Percentiles rank a stretch among this genome's conserved stretches.
These are phyloP conservation scores for Allacma fusca DNA, from an alignment of 2,888 invertebrate species.

Conservation along the genomic window DNA sequence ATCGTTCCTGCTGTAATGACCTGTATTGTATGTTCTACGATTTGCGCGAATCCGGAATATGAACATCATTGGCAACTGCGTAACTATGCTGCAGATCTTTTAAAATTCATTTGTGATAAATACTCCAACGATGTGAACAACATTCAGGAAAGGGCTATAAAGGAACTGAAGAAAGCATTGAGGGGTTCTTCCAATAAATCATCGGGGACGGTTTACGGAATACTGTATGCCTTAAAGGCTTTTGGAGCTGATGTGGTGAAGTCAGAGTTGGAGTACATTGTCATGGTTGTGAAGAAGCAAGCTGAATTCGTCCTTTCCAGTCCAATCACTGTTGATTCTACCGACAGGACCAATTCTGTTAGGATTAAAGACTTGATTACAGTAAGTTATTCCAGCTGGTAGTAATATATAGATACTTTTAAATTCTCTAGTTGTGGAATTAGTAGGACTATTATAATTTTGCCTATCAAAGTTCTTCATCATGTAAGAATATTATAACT, in stretches of 20 bases:
- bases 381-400: too few relatives aligned
- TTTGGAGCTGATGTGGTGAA: neutral
- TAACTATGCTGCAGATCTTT: neutral
- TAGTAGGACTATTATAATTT: too few relatives aligned
- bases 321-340: neutral
- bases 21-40: slow-evolving; percentile 26
- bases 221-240: neutral
- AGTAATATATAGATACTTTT: too few relatives aligned
- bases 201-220: slow-evolving; percentile 7
- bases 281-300: neutral
- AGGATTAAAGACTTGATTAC: neutral
- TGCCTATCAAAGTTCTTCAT: neutral
- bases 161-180: slow-evolving; percentile 4
- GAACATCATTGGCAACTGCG: slow-evolving; percentile 22
- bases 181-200: neutral
- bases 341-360: neutral
- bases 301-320: neutral
- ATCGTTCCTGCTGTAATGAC: slow-evolving; percentile 21
- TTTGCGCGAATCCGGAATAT: neutral
- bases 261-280: neutral
- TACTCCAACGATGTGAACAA: slow-evolving; percentile 11
- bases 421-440: too few relatives aligned
- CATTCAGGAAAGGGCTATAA: slow-evolving; percentile 17
- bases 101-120: slow-evolving; percentile 24
- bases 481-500: too few relatives aligned